Evolutionary conservation across 1,140 invertebrate genomes (phyloP), one percentile per base, ranked within the genome.

Genomic region (Apocrypta bakeri): DNA sequence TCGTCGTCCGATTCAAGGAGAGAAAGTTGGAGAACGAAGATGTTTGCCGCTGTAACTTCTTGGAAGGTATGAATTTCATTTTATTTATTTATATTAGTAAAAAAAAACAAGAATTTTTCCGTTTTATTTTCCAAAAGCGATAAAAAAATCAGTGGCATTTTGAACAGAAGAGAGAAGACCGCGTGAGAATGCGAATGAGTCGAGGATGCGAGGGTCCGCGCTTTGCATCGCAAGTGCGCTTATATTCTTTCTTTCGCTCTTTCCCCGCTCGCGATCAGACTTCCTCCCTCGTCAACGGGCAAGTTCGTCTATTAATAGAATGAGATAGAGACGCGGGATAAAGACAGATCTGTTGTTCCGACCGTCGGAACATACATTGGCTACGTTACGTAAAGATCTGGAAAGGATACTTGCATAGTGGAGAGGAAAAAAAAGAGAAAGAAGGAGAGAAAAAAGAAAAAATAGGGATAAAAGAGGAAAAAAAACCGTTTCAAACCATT

Each of bases 251-350:
- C 66, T 29, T 37, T 69, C 77, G 12, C 17, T n/a, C n/a, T 27
- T 75, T 63, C 29, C 48, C 21, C 48, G 48, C 48, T 17, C 48
- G 48, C 48, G 42, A 17, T 17, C 48, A 56, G 48, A 56, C 79
- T 81, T 81, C 79, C 72, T 81, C 79, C 72, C 79, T 56, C 48
- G 14, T 3, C 63, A 66, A 48, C 72, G 71, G 37, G 56, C 79
- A 75, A 81, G 72, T 81, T 81, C 72, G 48, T 12, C 78, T 81
- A 81, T 81, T 42, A 81, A 81, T 81, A 81, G 79, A 64, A 81
- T 21, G 48, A 4, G 17, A 17, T 12, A 21, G 48, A 56, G 40
- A 42, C 33, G 40, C 7, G 48, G 21, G 42, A 48, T 17, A 17
- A 33, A 29, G 42, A 79, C 64, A 24, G 66, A 11, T 25, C 37